Percentiles rank a stretch among this genome's conserved stretches.
These are phyloP conservation scores for Stegodyphus mimosarum DNA, from an alignment of 1,140 invertebrate species.

Conservation along the genomic window DNA sequence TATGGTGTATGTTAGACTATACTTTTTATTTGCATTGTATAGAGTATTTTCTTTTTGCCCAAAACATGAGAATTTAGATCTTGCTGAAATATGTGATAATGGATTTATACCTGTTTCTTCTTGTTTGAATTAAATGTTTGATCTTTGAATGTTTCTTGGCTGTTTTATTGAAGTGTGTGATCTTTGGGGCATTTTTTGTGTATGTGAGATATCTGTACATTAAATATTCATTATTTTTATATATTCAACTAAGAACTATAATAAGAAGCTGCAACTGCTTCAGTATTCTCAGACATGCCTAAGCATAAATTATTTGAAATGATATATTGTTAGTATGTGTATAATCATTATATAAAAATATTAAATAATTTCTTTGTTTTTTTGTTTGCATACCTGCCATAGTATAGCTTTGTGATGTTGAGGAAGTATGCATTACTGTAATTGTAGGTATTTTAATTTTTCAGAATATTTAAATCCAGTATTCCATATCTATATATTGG, in stretches of 20 bases:
- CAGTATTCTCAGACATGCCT: background rate
- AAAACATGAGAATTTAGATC: background rate
- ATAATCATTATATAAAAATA: background rate
- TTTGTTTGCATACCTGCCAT: background rate
- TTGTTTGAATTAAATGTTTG: background rate
- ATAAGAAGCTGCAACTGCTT: background rate
- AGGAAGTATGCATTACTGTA: no score
- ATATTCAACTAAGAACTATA: background rate
- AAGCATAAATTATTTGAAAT: background rate
- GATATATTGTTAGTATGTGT: background rate
- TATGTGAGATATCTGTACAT: background rate
- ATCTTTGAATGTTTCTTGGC: conserved; percentile 15
- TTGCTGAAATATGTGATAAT: conserved; percentile 31
- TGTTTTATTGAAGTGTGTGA: conserved; percentile 15
- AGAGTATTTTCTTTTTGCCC: background rate
- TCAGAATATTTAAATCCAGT: no score
- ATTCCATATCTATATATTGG: no score
- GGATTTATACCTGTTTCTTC: conserved; percentile 11
- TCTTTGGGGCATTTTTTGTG: conserved; percentile 36
- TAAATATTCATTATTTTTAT: conserved; percentile 30
- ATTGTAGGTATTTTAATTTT: no score
- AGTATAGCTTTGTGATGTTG: background rate
- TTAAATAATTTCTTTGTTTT: background rate
- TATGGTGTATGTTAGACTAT: background rate
- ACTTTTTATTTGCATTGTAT: background rate